Base-by-base conservation (phyloP, 1,140 invertebrate genomes). In the Propsilocerus akamusi region DNA sequence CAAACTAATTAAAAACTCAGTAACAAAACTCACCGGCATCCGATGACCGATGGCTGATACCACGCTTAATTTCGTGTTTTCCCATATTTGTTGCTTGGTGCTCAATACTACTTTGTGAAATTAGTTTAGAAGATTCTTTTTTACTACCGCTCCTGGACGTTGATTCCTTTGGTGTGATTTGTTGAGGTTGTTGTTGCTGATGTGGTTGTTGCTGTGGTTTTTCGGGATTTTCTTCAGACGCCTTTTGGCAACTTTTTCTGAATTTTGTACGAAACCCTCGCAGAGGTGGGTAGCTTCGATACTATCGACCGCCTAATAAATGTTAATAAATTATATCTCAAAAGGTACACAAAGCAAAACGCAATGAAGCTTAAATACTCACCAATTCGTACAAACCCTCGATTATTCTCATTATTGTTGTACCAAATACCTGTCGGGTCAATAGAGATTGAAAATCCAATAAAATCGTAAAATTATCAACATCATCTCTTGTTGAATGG, bases 331-430 rank as follows among this genome's bases (percentile, higher is more conserved):
- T n/a, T n/a, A n/a, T n/a, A n/a, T n/a, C n/a, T n/a, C n/a, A n/a
- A n/a, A n/a, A n/a, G n/a, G n/a, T n/a, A n/a, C n/a, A n/a, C n/a
- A n/a, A n/a, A n/a, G n/a, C n/a, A n/a, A n/a, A n/a, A n/a, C n/a
- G n/a, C n/a, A n/a, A n/a, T n/a, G n/a, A n/a, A n/a, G n/a, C n/a
- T n/a, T n/a, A n/a, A n/a, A n/a, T n/a, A n/a, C n/a, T 20, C 63
- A 57, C 63, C 63, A 63, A 65, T 56, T 55, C 63, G 63, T 56
- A 65, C 63, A 62, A 61, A 65, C 59, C 64, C 63, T 56, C 60
- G 62, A 53, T 61, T 59, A 48, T 65, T 63, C 11, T 49, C 48
- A 28, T 49, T 49, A 55, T 63, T 65, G 54, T 65, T 65, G 60
- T 65, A 65, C 63, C 63, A 65, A 60, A 65, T 62, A 57, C 63